phyloP scores from a whole-genome alignment of 1,140 invertebrate genomes.

The Luehdorfia chinensis region DNA sequence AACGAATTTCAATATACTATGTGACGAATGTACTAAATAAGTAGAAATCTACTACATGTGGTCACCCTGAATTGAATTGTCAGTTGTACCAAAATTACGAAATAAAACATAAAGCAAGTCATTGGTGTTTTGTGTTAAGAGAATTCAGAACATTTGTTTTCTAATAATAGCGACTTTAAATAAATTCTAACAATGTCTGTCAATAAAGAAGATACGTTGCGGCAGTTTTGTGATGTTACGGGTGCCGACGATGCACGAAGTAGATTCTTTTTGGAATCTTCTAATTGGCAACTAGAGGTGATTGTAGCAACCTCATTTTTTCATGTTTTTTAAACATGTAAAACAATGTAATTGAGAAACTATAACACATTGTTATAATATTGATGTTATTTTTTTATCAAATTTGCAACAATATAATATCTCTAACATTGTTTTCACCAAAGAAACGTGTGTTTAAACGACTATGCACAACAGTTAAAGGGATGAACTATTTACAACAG shows the following conservation, averaged over 20 bases:
- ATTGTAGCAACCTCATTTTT: constrained; percentile 37
- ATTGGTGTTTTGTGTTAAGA: constrained; percentile 37
- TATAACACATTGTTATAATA: too few relatives aligned
- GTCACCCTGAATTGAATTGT: background rate
- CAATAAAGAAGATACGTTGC: constrained; percentile 82
- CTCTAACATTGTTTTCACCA: too few relatives aligned
- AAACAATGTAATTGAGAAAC: constrained; percentile 4
- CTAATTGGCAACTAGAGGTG: constrained; percentile 93
- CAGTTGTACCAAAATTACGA: constrained; percentile 22
- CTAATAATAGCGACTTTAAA: constrained; percentile 19
- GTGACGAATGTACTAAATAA: too few relatives aligned
- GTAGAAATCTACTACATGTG: too few relatives aligned
- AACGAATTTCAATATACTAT: too few relatives aligned
- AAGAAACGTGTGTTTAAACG: too few relatives aligned
- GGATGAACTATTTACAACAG: too few relatives aligned
- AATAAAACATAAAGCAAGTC: constrained; percentile 38
- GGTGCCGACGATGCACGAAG: constrained; percentile 89
- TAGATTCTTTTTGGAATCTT: constrained; percentile 92
- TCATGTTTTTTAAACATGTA: constrained; percentile 10
- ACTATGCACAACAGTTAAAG: too few relatives aligned
- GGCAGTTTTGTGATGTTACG: constrained; percentile 91
- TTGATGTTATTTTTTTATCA: too few relatives aligned
- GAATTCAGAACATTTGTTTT: constrained; percentile 18
- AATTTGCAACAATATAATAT: too few relatives aligned
- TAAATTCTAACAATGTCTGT: constrained; percentile 39